Evolutionary conservation across 2,113 vertebrate genomes (phyloP).

Genomic region (Aplodontia rufa): DNA sequence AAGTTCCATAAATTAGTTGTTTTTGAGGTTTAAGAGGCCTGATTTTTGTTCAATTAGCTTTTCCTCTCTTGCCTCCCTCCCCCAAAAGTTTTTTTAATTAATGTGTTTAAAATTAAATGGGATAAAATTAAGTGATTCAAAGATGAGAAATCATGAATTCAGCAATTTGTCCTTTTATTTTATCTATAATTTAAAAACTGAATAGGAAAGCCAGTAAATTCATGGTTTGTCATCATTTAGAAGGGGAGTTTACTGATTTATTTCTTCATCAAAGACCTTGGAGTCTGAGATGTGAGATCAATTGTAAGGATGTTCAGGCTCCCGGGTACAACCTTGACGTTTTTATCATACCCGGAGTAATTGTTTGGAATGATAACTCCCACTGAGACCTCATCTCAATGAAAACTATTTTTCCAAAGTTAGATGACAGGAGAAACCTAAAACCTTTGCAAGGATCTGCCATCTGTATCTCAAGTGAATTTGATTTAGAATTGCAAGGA

Average conservation of each 20-base stretch:
- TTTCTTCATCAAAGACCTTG: neutral
- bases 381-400: neutral
- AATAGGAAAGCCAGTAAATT: neutral
- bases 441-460: neutral
- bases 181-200: neutral
- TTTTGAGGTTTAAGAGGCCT: too few species aligned
- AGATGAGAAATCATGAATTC: conserved; percentile 17
- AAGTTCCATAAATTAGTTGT: neutral
- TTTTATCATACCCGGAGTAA: neutral
- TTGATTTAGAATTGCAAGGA: conserved; percentile 31
- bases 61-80: too few species aligned
- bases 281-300: neutral
- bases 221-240: neutral
- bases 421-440: neutral
- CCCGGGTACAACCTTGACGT: neutral
- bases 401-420: neutral
- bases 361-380: neutral
- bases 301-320: neutral
- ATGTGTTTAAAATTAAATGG: conserved; percentile 32
- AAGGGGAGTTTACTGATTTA: neutral
- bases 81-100: conserved; percentile 3
- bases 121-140: neutral
- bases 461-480: neutral
- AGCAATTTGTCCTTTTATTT: neutral
- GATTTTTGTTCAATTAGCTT: neutral